Evolutionary conservation across 2,888 invertebrate species (phyloP).

Genomic region (Nemotelus pantherinus): DNA sequence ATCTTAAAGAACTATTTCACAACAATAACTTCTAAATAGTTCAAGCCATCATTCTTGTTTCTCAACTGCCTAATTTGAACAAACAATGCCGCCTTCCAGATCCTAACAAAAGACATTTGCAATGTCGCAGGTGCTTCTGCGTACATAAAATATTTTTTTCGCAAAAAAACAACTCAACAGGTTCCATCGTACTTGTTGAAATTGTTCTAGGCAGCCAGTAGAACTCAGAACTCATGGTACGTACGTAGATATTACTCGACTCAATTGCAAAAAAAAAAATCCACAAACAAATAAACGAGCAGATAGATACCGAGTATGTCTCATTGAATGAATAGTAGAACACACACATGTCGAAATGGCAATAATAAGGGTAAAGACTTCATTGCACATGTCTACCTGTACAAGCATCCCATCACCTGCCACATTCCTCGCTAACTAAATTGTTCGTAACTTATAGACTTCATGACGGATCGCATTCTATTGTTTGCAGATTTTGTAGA

Average conservation of each 20-base stretch:
- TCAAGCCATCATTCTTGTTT: too few species aligned
- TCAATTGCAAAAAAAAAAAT: neutral
- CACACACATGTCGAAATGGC: slow-evolving; percentile 30
- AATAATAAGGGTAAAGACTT: slow-evolving; percentile 41
- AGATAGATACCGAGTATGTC: neutral
- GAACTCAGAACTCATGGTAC: neutral
- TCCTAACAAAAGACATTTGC: slow-evolving; percentile 18
- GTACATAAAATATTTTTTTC: neutral
- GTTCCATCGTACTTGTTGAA: neutral
- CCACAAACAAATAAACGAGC: neutral
- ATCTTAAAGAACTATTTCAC: too few species aligned
- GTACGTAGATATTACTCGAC: neutral
- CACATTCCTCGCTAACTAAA: slow-evolving; percentile 36
- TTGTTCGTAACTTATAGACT: slow-evolving; percentile 47
- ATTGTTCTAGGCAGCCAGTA: neutral
- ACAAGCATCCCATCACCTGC: slow-evolving; percentile 22
- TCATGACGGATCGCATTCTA: slow-evolving; percentile 43
- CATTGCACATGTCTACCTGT: slow-evolving; percentile 40
- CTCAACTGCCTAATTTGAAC: neutral
- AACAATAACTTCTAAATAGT: too few species aligned
- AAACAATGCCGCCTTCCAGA: slow-evolving; percentile 6
- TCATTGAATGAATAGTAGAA: slow-evolving; percentile 35
- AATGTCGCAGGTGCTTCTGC: slow-evolving; percentile 20
- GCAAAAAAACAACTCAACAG: slow-evolving; percentile 8
- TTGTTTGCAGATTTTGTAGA: slow-evolving; percentile 36